Evolutionary conservation across 1,140 invertebrate genomes (phyloP).

Genomic region (Hydropsyche tenuis): DNA sequence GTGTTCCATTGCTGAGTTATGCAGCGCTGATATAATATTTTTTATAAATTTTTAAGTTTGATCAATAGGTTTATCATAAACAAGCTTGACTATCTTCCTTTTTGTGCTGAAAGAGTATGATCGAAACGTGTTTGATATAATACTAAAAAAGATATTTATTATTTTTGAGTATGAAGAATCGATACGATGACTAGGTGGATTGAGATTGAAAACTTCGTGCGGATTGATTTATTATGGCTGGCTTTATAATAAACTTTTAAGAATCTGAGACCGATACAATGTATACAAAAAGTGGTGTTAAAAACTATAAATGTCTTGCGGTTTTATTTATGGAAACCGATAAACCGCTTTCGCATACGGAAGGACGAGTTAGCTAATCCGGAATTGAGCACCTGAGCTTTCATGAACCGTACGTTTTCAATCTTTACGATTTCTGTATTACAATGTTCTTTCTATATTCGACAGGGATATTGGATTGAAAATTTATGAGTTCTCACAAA

Average conservation of each 20-base stretch:
- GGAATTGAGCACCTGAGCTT: conserved; percentile 9
- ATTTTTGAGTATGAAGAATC: not conserved
- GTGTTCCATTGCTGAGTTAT: too few relatives aligned
- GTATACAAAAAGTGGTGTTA: not conserved
- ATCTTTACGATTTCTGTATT: not conserved
- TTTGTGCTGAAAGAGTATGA: too few relatives aligned
- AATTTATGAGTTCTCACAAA: too few relatives aligned
- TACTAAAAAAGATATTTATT: too few relatives aligned
- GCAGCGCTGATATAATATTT: too few relatives aligned
- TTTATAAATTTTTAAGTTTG: too few relatives aligned
- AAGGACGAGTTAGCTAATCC: conserved; percentile 7
- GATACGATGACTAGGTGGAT: not conserved
- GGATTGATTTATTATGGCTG: not conserved
- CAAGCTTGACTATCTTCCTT: too few relatives aligned
- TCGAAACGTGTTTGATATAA: too few relatives aligned
- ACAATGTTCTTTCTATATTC: too few relatives aligned
- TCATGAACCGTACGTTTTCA: not conserved
- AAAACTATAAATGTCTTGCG: not conserved
- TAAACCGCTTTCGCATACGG: not conserved
- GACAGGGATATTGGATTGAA: too few relatives aligned
- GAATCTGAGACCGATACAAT: not conserved
- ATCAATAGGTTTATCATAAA: too few relatives aligned
- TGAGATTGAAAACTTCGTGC: not conserved
- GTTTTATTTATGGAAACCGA: not conserved
- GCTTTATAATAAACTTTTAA: not conserved